phyloP scores from a whole-genome alignment of 1,140 invertebrate genomes.

The Chrysopa pallens region DNA sequence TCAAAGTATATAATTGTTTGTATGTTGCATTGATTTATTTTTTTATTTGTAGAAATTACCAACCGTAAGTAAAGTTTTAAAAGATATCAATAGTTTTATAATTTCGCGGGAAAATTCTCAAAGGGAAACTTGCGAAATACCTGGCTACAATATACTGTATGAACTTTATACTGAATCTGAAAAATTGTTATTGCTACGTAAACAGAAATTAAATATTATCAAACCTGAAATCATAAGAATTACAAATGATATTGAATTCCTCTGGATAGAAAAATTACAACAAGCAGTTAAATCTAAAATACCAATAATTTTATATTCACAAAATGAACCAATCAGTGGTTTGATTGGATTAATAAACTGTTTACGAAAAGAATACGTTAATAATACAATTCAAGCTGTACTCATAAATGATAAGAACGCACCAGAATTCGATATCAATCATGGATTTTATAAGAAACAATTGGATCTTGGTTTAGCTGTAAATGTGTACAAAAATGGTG shows the following conservation, averaged over 20 bases:
- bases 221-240: no score
- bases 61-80: no score
- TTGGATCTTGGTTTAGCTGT: conserved; percentile 51
- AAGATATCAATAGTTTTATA: conserved; percentile 13
- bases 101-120: conserved; percentile 11
- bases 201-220: no score
- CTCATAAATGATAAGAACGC: conserved; percentile 43
- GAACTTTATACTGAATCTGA: no score
- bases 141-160: no score
- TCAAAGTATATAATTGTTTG: no score
- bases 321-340: conserved; percentile 48
- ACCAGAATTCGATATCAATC: conserved; percentile 40
- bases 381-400: conserved; percentile 26
- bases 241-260: conserved; percentile 12
- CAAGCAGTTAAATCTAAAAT: conserved; percentile 31
- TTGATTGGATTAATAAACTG: conserved; percentile 68
- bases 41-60: no score
- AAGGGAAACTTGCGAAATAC: no score
- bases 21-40: no score
- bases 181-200: no score
- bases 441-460: conserved; percentile 44
- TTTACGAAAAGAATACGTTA: conserved; percentile 45
- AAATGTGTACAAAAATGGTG: conserved; percentile 57
- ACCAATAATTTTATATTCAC: conserved; percentile 37
- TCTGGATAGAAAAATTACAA: conserved; percentile 34